Conservation (phyloP, 2,888 invertebrate species). For the Incurvaria masculella region DNA sequence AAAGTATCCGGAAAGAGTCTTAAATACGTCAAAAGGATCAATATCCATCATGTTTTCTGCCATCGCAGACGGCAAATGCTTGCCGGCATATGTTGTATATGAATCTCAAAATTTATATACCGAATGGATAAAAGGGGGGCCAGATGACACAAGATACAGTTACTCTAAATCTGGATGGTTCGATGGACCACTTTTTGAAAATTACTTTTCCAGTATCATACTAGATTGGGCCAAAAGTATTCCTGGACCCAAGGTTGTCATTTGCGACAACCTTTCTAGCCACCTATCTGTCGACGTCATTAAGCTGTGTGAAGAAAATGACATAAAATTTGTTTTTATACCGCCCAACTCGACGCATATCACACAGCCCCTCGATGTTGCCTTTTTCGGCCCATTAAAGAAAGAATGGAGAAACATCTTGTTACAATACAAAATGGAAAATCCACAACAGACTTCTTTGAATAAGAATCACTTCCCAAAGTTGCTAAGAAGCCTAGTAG, state of each 20-base stretch:
- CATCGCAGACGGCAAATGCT: constrained; percentile 22
- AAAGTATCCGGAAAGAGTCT: constrained; percentile 27
- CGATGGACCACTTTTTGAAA: constrained; percentile 16
- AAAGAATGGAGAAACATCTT: constrained; percentile 19
- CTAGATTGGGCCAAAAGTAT: background rate
- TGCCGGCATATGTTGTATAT: background rate
- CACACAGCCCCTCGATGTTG: constrained; percentile 20
- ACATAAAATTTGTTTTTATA: constrained; percentile 20
- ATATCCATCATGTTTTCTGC: constrained; percentile 30
- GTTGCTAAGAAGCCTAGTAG: constrained; percentile 12
- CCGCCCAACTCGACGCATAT: constrained; percentile 20
- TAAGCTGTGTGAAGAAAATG: constrained; percentile 17
- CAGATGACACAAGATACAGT: constrained; percentile 5
- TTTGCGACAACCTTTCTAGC: constrained; percentile 18
- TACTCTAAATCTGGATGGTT: constrained; percentile 8
- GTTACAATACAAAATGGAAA: constrained; percentile 12
- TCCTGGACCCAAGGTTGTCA: background rate
- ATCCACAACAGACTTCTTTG: background rate
- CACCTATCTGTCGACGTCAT: constrained; percentile 15
- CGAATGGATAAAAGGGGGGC: background rate
- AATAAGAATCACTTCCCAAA: constrained; percentile 16
- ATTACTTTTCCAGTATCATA: background rate
- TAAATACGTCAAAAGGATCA: constrained; percentile 25
- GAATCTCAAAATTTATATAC: background rate
- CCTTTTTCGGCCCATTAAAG: constrained; percentile 20